These are phyloP conservation scores for Euphydryas editha DNA, from an alignment of 2,888 invertebrate genomes.

Conservation along the genomic window DNA sequence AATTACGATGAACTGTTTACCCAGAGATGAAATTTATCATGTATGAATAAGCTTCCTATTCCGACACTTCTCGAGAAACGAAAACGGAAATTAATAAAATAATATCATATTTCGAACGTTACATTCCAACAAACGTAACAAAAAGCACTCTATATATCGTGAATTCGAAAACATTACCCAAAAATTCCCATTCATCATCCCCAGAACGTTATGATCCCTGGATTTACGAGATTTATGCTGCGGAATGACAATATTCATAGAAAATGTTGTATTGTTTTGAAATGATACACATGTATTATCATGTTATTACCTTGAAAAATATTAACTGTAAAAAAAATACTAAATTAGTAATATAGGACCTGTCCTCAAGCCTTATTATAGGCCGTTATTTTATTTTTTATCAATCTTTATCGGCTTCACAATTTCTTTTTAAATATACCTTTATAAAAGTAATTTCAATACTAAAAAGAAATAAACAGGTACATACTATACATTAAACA, in stretches of 20 bases:
- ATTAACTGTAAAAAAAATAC: not conserved
- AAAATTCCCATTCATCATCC: constrained; percentile 75
- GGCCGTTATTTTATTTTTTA: too few relatives aligned
- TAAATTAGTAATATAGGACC: too few relatives aligned
- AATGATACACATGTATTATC: too few relatives aligned
- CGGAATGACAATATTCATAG: constrained; percentile 56
- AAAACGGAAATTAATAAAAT: constrained; percentile 24
- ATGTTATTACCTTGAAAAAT: too few relatives aligned
- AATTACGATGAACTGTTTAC: not conserved
- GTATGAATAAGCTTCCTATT: not conserved
- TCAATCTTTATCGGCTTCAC: too few relatives aligned
- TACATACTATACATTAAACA: not conserved
- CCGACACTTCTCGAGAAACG: not conserved
- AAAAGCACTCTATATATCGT: constrained; percentile 37
- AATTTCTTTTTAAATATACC: not conserved
- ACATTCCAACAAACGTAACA: constrained; percentile 29
- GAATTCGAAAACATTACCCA: constrained; percentile 49
- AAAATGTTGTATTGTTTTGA: constrained; percentile 40
- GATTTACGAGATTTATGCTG: constrained; percentile 73
- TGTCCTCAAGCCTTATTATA: too few relatives aligned
- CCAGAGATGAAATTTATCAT: not conserved
- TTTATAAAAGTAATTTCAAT: not conserved
- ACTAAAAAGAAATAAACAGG: not conserved
- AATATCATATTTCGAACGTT: constrained; percentile 17
- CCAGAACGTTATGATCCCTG: constrained; percentile 64